Evolutionary conservation across 2,888 invertebrate species (phyloP).

Genomic region (Cantharis flavilabris): DNA sequence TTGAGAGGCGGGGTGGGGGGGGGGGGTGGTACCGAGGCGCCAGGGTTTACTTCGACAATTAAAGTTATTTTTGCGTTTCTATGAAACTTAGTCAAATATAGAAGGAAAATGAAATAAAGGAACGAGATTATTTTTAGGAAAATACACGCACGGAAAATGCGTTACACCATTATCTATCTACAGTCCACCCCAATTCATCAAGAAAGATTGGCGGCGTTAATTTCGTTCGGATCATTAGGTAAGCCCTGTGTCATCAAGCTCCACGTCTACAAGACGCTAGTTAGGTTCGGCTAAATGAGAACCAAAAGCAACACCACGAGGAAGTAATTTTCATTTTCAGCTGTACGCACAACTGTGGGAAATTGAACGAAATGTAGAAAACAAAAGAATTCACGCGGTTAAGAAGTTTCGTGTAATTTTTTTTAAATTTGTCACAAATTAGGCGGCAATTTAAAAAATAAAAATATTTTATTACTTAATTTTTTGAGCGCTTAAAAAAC

Average conservation of each 20-base stretch:
- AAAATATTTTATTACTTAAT: not conserved
- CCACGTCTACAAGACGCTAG: slow-evolving; percentile 26
- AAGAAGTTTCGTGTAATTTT: not conserved
- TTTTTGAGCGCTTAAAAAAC: not conserved
- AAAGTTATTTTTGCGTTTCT: not conserved
- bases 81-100: not conserved
- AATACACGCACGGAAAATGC: slow-evolving; percentile 10
- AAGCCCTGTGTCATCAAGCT: slow-evolving; percentile 29
- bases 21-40: not conserved
- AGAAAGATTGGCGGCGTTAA: slow-evolving; percentile 42
- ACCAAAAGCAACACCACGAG: not conserved
- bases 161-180: slow-evolving; percentile 27
- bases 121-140: not conserved
- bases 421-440: not conserved
- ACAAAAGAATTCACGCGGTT: not conserved
- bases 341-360: not conserved
- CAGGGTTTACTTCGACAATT: not conserved
- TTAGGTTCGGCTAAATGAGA: slow-evolving; percentile 13
- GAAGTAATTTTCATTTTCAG: not conserved
- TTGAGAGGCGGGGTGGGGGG: not conserved
- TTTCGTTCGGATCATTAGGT: slow-evolving; percentile 42
- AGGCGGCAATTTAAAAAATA: not conserved
- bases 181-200: slow-evolving; percentile 40
- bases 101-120: not conserved
- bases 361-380: not conserved